Evolutionary conservation across 2,888 invertebrate genomes (phyloP), one percentile per base, ranked within the genome.

Genomic region (Cylindroiulus punctatus): DNA sequence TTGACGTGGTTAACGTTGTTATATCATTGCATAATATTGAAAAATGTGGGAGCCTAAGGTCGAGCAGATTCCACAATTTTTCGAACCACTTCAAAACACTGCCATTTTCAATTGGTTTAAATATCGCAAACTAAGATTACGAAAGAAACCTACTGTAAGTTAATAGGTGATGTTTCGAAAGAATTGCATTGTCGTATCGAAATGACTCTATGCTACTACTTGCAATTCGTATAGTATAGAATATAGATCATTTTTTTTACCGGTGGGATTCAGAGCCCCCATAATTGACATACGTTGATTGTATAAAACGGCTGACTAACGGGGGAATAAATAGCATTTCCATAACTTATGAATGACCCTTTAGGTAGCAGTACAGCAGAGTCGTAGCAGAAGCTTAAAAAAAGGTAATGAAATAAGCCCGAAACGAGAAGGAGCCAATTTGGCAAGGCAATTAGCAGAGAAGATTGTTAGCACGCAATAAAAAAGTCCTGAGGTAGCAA

Each of bases 301-400:
- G 52, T n/a, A n/a, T n/a, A n/a, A 52, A 52, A 52, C 7, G 52
- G 52, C 52, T 52, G 52, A 52, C 52, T 52, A 52, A 52, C n/a
- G 52, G 52, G 8, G 14, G n/a, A 52, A 52, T 52, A 52, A 52
- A 52, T 52, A n/a, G 3, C n/a, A 52, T 52, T 52, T 52, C 52
- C 52, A 52, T 52, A 52, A 52, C n/a, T 52, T 52, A 52, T 52
- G 52, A 52, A 52, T 52, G 52, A 52, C 52, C 52, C 52, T 52
- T 52, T 52, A n/a, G 52, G 52, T 52, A 52, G 52, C 52, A 52
- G 52, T n/a, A n/a, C n/a, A 52, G 52, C 52, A 44, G 44, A 10
- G 8, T 44, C 8, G 44, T 12, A 52, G 19, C 52, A n/a, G 5
- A n/a, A 52, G 52, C 14, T 52, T 14, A 44, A 52, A 52, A 47